Evolutionary conservation across 2,888 invertebrate genomes (phyloP), one percentile per base, ranked within the genome.

Genomic region (Pasiphila rectangulata): DNA sequence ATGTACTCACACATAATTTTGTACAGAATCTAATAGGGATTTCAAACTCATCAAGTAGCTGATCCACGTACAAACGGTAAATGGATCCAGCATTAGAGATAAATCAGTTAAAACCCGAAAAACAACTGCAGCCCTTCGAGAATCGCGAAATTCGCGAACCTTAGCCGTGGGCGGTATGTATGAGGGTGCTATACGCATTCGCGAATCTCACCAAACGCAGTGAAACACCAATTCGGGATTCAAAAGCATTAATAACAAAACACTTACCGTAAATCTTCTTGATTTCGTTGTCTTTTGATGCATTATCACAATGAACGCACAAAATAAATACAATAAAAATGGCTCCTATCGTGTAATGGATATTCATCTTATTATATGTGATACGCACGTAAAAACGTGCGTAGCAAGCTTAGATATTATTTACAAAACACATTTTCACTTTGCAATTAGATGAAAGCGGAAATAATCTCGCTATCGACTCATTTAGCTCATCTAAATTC

Each of bases 241-340:
- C 15, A 29, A 42, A 49, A 44, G 38, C 20, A 46, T 51, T 32
- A 51, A 43, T 30, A 55, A 30, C 29, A 51, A 17, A 10, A 50
- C 58, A 81, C 88, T 86, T 46, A 88, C 88, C 85, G 68, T 83
- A 81, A 79, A 86, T 83, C 75, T 80, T 76, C 73, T 74, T 79
- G 68, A 75, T 77, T 85, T 87, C 87, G 84, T 86, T 87, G 85
- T 86, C 82, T 75, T 76, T 83, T 67, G 69, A 81, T 72, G 76
- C 79, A 83, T 78, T 86, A 83, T 85, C 87, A 86, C 88, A 87
- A 84, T 87, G 83, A 83, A 85, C 87, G 78, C 85, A 83, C 80
- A 87, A 87, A 84, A 88, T 87, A 85, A 85, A 88, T 82, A 86
- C 77, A 82, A 83, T 79, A 84, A 89, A 89, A 88, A 89, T 89